Base-by-base conservation (phyloP, 2,888 invertebrate species). In the Aporophyla nigra region DNA sequence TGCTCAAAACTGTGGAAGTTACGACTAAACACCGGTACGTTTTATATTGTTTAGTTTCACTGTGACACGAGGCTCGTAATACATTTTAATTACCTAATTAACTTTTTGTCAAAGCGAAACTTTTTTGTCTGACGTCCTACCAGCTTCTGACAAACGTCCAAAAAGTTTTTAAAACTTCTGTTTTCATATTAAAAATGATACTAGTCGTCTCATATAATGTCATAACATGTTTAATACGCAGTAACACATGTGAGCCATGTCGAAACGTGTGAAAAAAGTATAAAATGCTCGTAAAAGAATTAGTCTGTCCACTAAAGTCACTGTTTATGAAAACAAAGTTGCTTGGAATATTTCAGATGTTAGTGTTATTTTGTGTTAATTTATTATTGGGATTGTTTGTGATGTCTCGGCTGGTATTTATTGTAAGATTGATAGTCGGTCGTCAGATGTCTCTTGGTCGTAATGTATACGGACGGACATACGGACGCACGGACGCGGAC, bases 41-140 rank as follows among this genome's bases (percentile, higher is more conserved):
- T 94, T 94, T 93, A 93, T 93, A 92, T 93, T 94, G 93, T 95
- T 94, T 93, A 91, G 90, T 88, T 91, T 90, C 78, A 87, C 92
- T 95, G 95, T 95, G 96, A 96, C 96, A 96, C 86, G 90, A 74
- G 86, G 93, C 91, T 93, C 95, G 94, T 95, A 93, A 83, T 91
- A 86, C 84, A 84, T 89, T 93, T 76, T 95, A 94, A 95, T 90
- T 90, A 85, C 89, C 91, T 91, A 91, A 93, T 95, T 93, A 95
- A 95, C 92, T 96, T 96, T 96, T 96, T 96, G 96, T 96, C 96
- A 96, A 96, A 96, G 96, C 92, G 87, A 90, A 88, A 91, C 89
- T 88, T 91, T 33, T 91, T 90, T 90, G 89, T 93, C 92, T 93
- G 88, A 93, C 91, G 91, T 86, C 40, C 81, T 85, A 83, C 63